Conservation (phyloP, 2,888 invertebrate genomes). For the Bellardia bayeri region DNA sequence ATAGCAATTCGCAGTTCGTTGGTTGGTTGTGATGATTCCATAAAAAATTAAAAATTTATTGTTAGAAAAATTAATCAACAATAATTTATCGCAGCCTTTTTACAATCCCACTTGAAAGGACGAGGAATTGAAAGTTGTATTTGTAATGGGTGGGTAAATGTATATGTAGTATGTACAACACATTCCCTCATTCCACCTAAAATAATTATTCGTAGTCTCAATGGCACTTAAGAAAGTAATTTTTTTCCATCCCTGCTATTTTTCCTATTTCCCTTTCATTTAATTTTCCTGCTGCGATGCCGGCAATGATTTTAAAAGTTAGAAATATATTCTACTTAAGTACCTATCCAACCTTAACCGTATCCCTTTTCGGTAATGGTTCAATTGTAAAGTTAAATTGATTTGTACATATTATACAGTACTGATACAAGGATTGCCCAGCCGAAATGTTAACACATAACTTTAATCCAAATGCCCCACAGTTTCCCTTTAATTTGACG, state of each 20-base stretch:
- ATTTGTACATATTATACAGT: slow-evolving; percentile 25
- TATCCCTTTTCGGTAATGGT: slow-evolving; percentile 29
- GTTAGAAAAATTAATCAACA: slow-evolving; percentile 53
- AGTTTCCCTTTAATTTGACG: background rate
- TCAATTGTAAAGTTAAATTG: slow-evolving; percentile 61
- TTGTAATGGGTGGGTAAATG: background rate
- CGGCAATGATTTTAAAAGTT: slow-evolving; percentile 11
- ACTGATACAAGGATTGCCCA: slow-evolving; percentile 32
- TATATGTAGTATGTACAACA: background rate
- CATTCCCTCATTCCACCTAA: background rate
- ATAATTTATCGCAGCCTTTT: slow-evolving; percentile 42
- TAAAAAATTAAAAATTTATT: slow-evolving; percentile 39
- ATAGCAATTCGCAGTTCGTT: slow-evolving; percentile 48
- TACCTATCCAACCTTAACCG: background rate
- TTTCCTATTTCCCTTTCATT: background rate
- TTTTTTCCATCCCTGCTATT: slow-evolving; percentile 2
- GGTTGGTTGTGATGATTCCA: slow-evolving; percentile 2
- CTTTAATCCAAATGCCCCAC: background rate
- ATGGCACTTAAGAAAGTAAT: slow-evolving; percentile 2
- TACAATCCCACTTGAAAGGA: slow-evolving; percentile 36
- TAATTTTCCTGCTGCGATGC: slow-evolving; percentile 11
- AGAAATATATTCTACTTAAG: slow-evolving; percentile 12
- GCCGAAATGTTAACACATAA: slow-evolving; percentile 21
- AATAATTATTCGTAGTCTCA: slow-evolving; percentile 26
- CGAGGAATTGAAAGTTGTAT: slow-evolving; percentile 26